Evolutionary conservation across 2,888 invertebrate genomes (phyloP).

Genomic region (Mellilla xanthometata): DNA sequence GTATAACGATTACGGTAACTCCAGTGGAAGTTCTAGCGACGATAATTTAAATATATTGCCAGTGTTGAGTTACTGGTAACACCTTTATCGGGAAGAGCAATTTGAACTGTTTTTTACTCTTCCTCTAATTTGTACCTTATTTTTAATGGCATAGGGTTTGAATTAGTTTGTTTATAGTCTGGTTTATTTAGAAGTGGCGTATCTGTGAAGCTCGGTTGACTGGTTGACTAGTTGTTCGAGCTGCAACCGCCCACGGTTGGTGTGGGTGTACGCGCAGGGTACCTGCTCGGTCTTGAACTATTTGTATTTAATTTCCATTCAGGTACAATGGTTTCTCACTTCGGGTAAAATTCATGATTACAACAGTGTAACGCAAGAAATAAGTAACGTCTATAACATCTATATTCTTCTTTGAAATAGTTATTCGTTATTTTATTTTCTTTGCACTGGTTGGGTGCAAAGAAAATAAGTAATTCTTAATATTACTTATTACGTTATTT

Average conservation of each 20-base stretch:
- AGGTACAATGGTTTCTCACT: slow-evolving; percentile 1
- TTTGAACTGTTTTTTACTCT: slow-evolving; percentile 10
- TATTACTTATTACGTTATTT: too few relatives aligned
- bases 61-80: slow-evolving; percentile 43
- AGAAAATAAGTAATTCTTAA: too few relatives aligned
- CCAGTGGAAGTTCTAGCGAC: slow-evolving; percentile 41
- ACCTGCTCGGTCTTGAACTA: slow-evolving; percentile 39
- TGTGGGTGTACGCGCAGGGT: slow-evolving; percentile 43
- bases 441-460: too few relatives aligned
- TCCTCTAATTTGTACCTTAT: slow-evolving; percentile 8
- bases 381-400: too few relatives aligned
- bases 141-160: slow-evolving; percentile 2
- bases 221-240: slow-evolving; percentile 35
- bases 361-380: too few relatives aligned
- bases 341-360: too few relatives aligned
- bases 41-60: slow-evolving; percentile 55
- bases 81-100: slow-evolving; percentile 31
- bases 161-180: slow-evolving; percentile 2
- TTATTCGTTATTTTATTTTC: too few relatives aligned
- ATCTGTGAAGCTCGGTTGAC: slow-evolving; percentile 27
- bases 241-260: slow-evolving; percentile 35
- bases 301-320: slow-evolving; percentile 25
- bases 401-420: too few relatives aligned
- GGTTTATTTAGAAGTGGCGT: slow-evolving; percentile 6
- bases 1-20: slow-evolving; percentile 35